phyloP scores from a whole-genome alignment of 1,140 invertebrate genomes.

The Pollicipes pollicipes region DNA sequence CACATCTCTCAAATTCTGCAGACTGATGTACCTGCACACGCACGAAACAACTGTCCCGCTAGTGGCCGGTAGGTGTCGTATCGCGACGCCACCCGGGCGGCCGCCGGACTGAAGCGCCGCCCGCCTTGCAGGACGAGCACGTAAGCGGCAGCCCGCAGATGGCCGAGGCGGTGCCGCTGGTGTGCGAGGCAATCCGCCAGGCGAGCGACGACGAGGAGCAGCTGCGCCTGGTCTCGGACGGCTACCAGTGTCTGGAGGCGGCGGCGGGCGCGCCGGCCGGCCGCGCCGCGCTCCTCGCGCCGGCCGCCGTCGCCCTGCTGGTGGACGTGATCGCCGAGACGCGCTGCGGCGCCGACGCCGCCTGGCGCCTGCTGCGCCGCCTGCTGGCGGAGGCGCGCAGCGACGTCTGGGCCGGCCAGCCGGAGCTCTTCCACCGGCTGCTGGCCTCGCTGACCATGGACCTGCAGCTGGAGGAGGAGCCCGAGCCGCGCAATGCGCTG shows the following conservation, averaged over 20 bases:
- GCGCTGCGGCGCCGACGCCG: background rate
- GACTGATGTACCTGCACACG: too few relatives aligned
- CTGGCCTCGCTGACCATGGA: conserved; percentile 24
- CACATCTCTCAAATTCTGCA: too few relatives aligned
- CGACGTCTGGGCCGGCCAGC: conserved; percentile 41
- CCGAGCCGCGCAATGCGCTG: background rate
- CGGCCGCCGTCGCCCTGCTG: background rate
- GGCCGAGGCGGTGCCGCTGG: background rate
- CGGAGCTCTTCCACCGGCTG: conserved; percentile 57
- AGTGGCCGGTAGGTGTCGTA: too few relatives aligned
- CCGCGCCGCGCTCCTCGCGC: background rate
- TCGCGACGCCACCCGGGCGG: too few relatives aligned
- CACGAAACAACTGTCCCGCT: too few relatives aligned
- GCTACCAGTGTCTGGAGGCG: conserved; percentile 59
- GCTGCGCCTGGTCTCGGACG: conserved; percentile 59
- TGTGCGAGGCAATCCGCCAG: background rate
- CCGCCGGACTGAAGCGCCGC: too few relatives aligned
- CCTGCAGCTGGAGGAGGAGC: background rate
- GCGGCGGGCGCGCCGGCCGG: conserved; percentile 39
- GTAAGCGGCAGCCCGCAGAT: background rate
- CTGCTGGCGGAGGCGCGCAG: conserved; percentile 18
- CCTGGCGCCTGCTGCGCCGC: background rate
- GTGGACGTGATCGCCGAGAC: background rate
- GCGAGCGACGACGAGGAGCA: background rate
- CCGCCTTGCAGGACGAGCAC: background rate